These are phyloP conservation scores for Brachypalpus laphriformis DNA, from an alignment of 2,888 invertebrate species.

Conservation along the genomic window DNA sequence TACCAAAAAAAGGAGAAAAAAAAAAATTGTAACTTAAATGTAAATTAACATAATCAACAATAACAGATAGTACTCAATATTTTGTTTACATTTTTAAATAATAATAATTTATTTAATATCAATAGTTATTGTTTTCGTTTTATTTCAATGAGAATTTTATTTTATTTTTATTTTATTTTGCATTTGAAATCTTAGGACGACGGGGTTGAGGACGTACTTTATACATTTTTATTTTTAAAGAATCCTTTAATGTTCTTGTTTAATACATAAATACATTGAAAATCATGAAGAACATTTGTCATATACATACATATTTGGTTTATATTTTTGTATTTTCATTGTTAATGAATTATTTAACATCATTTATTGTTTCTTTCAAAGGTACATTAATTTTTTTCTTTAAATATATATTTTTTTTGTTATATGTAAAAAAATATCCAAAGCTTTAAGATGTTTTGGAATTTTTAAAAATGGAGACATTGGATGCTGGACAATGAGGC, in stretches of 20 bases:
- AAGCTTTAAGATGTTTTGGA: slow-evolving; percentile 62
- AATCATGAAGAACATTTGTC: slow-evolving; percentile 46
- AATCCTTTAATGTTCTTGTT: slow-evolving; percentile 32
- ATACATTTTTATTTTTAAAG: slow-evolving; percentile 38
- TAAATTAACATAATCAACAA: slow-evolving; percentile 68
- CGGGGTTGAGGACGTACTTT: slow-evolving; percentile 42
- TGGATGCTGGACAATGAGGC: slow-evolving; percentile 71
- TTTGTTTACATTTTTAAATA: slow-evolving; percentile 16
- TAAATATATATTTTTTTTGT: slow-evolving; percentile 34
- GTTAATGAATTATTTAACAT: slow-evolving; percentile 58
- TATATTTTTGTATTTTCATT: slow-evolving; percentile 32
- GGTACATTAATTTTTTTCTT: slow-evolving; percentile 59
- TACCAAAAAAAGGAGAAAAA: slow-evolving; percentile 40
- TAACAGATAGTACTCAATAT: slow-evolving; percentile 49
- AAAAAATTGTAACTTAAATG: slow-evolving; percentile 29
- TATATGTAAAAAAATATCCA: slow-evolving; percentile 71
- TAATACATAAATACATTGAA: slow-evolving; percentile 57
- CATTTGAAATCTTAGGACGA: slow-evolving; percentile 62
- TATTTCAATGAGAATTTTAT: slow-evolving; percentile 63
- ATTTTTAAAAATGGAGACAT: slow-evolving; percentile 68
- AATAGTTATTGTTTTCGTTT: slow-evolving; percentile 64
- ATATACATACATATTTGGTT: slow-evolving; percentile 41
- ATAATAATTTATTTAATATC: slow-evolving; percentile 50
- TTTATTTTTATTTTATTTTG: slow-evolving; percentile 51
- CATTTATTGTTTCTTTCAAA: slow-evolving; percentile 70